phyloP scores from a whole-genome alignment of 2,888 invertebrate genomes.

The Teleiodes luculella region DNA sequence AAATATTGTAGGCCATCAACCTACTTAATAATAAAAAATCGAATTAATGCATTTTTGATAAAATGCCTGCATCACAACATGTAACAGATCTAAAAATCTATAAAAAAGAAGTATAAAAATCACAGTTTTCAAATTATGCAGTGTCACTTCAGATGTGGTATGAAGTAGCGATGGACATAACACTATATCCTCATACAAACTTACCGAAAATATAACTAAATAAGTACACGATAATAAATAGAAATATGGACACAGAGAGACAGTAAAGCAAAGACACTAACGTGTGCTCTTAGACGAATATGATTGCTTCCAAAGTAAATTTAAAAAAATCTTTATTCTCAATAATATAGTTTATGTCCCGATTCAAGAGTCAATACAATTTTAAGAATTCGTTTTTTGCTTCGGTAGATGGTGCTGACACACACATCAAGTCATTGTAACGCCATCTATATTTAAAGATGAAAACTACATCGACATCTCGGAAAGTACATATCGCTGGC shows the following conservation, averaged over 20 bases:
- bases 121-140: slow-evolving; percentile 78
- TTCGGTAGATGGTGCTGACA: too few species aligned
- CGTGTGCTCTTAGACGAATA: slow-evolving; percentile 59
- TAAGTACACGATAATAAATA: slow-evolving; percentile 73
- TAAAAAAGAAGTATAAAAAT: slow-evolving; percentile 74
- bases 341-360: too few species aligned
- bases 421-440: too few species aligned
- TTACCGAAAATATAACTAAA: slow-evolving; percentile 64
- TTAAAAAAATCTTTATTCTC: too few species aligned
- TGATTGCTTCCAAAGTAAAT: slow-evolving; percentile 38
- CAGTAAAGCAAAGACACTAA: slow-evolving; percentile 68
- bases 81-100: slow-evolving; percentile 73
- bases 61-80: slow-evolving; percentile 70
- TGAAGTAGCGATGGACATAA: slow-evolving; percentile 62
- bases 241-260: slow-evolving; percentile 70
- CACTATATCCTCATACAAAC: slow-evolving; percentile 54
- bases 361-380: too few species aligned
- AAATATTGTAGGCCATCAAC: slow-evolving; percentile 41
- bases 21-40: slow-evolving; percentile 34
- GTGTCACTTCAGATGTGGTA: slow-evolving; percentile 73
- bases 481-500: too few species aligned
- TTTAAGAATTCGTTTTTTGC: too few species aligned
- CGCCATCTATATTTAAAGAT: too few species aligned
- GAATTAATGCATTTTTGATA: slow-evolving; percentile 38
- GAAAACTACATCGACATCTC: too few species aligned